Base-by-base conservation (phyloP, 2,797 vertebrate genomes). In the Bufotes viridis region DNA sequence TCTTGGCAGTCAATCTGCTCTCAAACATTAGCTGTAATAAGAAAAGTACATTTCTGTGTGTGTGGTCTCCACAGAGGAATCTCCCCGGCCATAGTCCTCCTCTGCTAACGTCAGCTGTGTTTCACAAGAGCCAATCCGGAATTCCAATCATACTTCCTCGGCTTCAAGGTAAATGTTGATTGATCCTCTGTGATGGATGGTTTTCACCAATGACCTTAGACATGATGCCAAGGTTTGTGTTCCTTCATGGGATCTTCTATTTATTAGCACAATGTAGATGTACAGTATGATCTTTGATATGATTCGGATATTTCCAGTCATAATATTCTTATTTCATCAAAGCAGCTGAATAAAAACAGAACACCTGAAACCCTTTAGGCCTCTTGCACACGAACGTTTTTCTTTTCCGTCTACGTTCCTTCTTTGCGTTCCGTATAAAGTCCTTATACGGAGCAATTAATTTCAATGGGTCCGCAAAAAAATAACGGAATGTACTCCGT, bases 121-220 rank as follows among this genome's bases (percentile, higher is more conserved):
- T 88, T 79, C 75, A 58, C 75, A 84, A 80, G 81, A 70, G 22
- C 18, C 11, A 14, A 51, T 69, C 18, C 70, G 26, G 55, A 88
- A 88, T 84, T 78, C 75, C 42, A 63, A 29, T 84, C 74, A 84
- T 88, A 84, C 84, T 69, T 88, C 81, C 84, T 79, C 61, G n/a
- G 63, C 84, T 88, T 84, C 82, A 88, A 84, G 87, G 87, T 88
- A 88, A 84, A 84, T 74, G 55, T 20, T 79, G 53, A 88, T 88
- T 79, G 87, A 84, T 84, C 72, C 75, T 22, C 29, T 29, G 75
- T 80, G 81, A 75, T 80, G 53, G 49, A 70, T 79, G 81, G 26
- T 58, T 69, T 78, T n/a, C 51, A 22, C 53, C 74, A 79, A 53
- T 79, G 82, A 88, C 87, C 87, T 80, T 34, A 72, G n/a, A 84